Evolutionary conservation across 2,113 vertebrate species (phyloP).

Genomic region (Empidonax alnorum): DNA sequence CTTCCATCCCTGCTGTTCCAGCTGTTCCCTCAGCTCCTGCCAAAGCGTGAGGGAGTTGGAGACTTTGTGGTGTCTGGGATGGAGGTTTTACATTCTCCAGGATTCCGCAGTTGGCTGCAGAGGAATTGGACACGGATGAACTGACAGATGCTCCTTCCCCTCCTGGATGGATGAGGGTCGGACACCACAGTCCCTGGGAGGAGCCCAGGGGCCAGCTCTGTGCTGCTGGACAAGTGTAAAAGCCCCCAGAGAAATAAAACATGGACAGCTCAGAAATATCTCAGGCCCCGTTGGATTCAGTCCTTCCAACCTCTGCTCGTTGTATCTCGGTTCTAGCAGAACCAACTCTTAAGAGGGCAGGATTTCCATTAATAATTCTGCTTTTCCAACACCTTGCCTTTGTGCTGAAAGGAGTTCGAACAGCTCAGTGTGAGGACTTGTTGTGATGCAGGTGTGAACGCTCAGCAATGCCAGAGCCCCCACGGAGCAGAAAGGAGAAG

Average conservation of each 20-base stretch:
- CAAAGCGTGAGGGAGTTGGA: neutral
- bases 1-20: neutral
- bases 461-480: neutral
- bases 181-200: neutral
- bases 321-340: neutral
- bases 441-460: neutral
- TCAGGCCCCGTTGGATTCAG: neutral
- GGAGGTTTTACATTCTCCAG: neutral
- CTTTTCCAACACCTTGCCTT: neutral
- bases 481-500: neutral
- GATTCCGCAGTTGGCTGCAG: neutral
- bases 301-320: neutral
- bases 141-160: neutral
- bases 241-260: neutral
- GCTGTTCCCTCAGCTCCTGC: neutral
- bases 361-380: neutral
- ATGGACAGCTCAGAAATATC: neutral
- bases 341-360: neutral
- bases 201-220: neutral
- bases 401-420: neutral
- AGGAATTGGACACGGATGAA: neutral
- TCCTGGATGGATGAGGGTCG: neutral
- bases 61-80: neutral
- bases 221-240: neutral
- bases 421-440: neutral